Conservation (phyloP, 37 sponge, comb jelly and placozoan genomes). For the Trichoplax adhaerens region DNA sequence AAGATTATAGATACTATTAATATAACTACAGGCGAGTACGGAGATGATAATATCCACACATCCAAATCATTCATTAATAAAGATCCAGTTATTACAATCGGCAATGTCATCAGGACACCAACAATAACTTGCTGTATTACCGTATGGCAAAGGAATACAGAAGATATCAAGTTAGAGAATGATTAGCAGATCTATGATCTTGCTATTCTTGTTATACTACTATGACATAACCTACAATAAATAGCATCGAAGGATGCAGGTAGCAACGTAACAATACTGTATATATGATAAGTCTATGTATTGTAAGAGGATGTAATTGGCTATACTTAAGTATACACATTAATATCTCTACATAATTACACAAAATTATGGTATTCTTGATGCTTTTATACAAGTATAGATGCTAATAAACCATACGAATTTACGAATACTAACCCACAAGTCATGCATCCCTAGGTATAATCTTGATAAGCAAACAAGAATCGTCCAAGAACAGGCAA, state of each 20-base stretch:
- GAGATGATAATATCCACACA: slow-evolving; percentile 15
- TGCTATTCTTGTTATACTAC: no score
- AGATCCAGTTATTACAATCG: slow-evolving; percentile 23
- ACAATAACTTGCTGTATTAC: neutral
- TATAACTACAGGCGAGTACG: slow-evolving; percentile 10
- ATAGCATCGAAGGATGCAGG: no score
- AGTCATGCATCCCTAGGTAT: slow-evolving; percentile 74
- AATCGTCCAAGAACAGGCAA: slow-evolving; percentile 40
- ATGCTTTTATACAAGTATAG: no score
- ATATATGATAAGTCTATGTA: slow-evolving; percentile 11
- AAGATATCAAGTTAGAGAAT: no score
- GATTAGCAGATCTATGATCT: no score
- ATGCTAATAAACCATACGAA: no score
- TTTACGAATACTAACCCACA: slow-evolving; percentile 32
- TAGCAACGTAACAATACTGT: no score
- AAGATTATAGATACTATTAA: slow-evolving; percentile 23
- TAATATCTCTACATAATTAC: neutral
- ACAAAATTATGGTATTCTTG: neutral
- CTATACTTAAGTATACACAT: neutral
- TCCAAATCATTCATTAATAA: slow-evolving; percentile 29
- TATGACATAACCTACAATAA: no score
- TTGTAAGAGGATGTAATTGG: slow-evolving; percentile 6
- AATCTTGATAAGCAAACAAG: slow-evolving; percentile 64
- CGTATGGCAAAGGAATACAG: no score
- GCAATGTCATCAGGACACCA: slow-evolving; percentile 38